phyloP scores from a whole-genome alignment of 2,888 invertebrate genomes.

The Sicus ferrugineus region DNA sequence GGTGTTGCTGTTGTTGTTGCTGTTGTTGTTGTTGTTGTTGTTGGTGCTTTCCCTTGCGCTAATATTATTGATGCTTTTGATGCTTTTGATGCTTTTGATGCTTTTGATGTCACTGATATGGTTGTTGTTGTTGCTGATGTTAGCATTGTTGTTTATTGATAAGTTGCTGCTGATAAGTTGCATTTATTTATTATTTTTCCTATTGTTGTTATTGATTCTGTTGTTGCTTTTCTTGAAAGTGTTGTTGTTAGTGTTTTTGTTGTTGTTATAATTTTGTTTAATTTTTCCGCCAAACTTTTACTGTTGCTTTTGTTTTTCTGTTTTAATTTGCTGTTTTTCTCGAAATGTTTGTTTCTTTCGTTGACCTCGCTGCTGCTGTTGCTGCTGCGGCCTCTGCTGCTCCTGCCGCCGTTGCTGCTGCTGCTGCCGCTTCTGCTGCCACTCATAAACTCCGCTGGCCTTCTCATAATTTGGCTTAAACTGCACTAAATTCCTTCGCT shows the following conservation, averaged over 20 bases:
- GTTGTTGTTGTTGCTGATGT: no score
- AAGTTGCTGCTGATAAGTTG: no score
- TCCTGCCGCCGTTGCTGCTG: background rate
- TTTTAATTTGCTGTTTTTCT: constrained; percentile 40
- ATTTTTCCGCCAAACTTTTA: background rate
- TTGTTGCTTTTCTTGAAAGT: background rate
- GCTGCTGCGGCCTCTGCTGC: background rate
- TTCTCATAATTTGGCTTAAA: constrained; percentile 23
- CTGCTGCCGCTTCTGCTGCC: constrained; percentile 6
- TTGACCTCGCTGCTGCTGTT: constrained; percentile 14
- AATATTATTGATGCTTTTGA: background rate
- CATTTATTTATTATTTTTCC: no score
- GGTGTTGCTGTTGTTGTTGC: background rate
- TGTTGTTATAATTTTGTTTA: background rate
- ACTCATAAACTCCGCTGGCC: constrained; percentile 19
- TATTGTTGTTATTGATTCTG: no score
- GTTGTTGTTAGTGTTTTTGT: background rate
- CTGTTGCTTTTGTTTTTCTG: background rate
- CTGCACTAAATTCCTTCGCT: constrained; percentile 24
- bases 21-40: no score
- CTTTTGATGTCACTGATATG: no score
- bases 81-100: no score
- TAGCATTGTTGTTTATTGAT: no score
- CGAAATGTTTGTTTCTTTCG: constrained; percentile 32
- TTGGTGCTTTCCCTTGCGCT: background rate